Evolutionary conservation across 2,113 vertebrate species (phyloP).

Genomic region (Oncorhynchus masou): DNA sequence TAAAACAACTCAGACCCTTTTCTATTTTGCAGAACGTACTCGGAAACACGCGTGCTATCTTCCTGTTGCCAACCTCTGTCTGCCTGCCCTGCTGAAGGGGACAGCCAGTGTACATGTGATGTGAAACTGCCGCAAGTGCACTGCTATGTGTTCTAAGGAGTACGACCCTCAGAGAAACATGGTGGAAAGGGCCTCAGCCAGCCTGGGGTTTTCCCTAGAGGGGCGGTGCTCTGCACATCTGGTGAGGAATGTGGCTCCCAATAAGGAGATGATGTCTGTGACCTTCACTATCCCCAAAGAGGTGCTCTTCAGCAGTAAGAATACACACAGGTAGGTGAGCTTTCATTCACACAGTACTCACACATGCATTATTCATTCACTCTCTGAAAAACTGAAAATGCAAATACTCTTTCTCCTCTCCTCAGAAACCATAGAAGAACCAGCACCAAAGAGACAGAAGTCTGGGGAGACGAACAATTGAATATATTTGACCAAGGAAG

Average conservation of each 20-base stretch:
- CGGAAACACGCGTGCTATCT: no score
- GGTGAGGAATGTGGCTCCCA: constrained; percentile 93
- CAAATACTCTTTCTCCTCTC: constrained; percentile 1
- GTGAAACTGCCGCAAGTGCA: constrained; percentile 82
- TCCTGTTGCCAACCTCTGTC: no score
- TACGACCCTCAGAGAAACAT: constrained; percentile 78
- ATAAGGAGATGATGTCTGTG: constrained; percentile 96
- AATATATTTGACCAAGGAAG: not conserved
- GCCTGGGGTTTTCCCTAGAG: constrained; percentile 75
- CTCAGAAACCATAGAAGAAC: constrained; percentile 74
- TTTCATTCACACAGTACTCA: not conserved
- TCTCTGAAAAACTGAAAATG: constrained; percentile 5
- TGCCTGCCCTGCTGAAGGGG: constrained; percentile 72
- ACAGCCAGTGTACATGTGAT: constrained; percentile 67
- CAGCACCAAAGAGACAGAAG: constrained; percentile 82
- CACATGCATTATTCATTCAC: not conserved
- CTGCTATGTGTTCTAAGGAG: constrained; percentile 91
- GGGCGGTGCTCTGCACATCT: constrained; percentile 76
- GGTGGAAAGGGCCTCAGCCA: constrained; percentile 71
- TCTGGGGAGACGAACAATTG: constrained; percentile 52
- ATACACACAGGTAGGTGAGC: constrained; percentile 72
- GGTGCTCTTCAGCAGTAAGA: constrained; percentile 74
- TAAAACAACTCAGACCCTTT: no score
- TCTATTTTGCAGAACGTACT: no score
- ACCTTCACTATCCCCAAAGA: constrained; percentile 82